Evolutionary conservation across 2,888 invertebrate genomes (phyloP), one percentile per base, ranked within the genome.

Genomic region (Microctonus hyperodae): DNA sequence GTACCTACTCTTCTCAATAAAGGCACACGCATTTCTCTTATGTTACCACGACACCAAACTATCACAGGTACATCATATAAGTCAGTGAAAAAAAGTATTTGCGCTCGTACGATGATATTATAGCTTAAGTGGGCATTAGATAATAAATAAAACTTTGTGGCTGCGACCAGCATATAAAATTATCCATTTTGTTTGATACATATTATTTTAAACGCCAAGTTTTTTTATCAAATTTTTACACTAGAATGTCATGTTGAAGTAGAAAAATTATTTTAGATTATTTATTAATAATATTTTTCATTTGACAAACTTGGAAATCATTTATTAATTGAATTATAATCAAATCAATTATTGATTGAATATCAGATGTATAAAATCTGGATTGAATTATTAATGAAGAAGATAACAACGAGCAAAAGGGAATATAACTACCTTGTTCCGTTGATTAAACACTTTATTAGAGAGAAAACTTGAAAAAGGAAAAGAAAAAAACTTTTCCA

Each of bases 401-500:
- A 33, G 44, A 51, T 63, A 33, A 58, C 60, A 60, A 64, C 48
- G 58, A 65, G 44, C 64, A 60, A 64, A 64, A 69, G 57, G 58
- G 53, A 64, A 68, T 64, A 63, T 59, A 64, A 55, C 31, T 22
- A 33, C 35, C 20, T 31, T 48, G 65, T 59, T 65, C 66, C 48
- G 61, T 77, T 78, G 78, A 79, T 79, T 77, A 79, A 79, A 79
- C 76, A 76, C 79, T 78, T 79, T 79, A 79, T 79, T 79, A 79
- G 16, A 16, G n/a, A 28, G n/a, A 25, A 31, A 31, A 33, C 5
- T 44, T 44, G 35, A 35, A 35, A 35, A 5, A n/a, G 35, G 2
- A 11, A 37, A 44, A 44, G 16, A 44, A 44, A 44, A 20, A 44
- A 44, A 44, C 44, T 44, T 44, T 44, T 6, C 16, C 20, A 44